Percentiles rank a stretch among this genome's conserved stretches.
Conservation (phyloP, 2,888 invertebrate genomes). For the Phengaris arion region DNA sequence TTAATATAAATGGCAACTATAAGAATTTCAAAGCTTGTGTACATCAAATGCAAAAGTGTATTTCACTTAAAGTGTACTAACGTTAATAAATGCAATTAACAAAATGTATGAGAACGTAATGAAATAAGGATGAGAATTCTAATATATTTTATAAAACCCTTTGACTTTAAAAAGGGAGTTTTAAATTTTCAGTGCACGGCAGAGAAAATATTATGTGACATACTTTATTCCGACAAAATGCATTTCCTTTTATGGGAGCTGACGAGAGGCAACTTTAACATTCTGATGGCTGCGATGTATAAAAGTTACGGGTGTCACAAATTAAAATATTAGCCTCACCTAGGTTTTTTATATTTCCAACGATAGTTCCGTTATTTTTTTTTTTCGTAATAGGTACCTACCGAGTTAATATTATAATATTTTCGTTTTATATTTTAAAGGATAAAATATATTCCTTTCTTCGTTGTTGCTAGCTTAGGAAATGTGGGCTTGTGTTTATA, state of each 20-base stretch:
- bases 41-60: neutral
- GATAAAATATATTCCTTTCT: too few relatives aligned
- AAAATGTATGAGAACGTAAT: neutral
- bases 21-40: neutral
- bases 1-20: neutral
- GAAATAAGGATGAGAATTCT: constrained; percentile 12
- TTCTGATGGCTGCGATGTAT: constrained; percentile 7
- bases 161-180: constrained; percentile 24
- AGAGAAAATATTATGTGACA: constrained; percentile 27
- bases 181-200: constrained; percentile 18
- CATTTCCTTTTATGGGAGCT: constrained; percentile 24
- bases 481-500: too few relatives aligned
- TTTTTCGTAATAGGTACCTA: too few relatives aligned
- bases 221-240: constrained; percentile 26
- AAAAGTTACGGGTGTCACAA: constrained; percentile 10
- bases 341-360: neutral
- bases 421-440: too few relatives aligned
- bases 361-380: neutral
- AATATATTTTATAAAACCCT: constrained; percentile 19
- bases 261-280: constrained; percentile 19
- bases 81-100: constrained; percentile 6
- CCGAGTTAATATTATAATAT: too few relatives aligned
- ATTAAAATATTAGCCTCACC: neutral
- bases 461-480: too few relatives aligned
- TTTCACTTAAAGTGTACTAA: neutral